phyloP scores from a whole-genome alignment of 2,797 vertebrate genomes.

The Calcarius lapponicus region DNA sequence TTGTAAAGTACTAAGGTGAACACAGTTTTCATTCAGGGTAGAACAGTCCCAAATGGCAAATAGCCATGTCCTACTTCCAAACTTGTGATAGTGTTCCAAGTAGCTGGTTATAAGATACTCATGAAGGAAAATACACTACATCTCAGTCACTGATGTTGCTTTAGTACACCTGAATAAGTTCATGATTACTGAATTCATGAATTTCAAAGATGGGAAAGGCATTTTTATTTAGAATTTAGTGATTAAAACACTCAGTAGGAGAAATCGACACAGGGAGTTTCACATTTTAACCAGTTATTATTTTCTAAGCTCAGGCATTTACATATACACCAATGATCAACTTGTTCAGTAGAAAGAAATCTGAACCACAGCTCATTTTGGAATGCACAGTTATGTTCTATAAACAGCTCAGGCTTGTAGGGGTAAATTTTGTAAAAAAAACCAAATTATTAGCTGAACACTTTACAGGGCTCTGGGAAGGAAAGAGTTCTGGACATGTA shows the following conservation, averaged over 20 bases:
- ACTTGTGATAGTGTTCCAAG: not conserved
- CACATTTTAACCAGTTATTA: not conserved
- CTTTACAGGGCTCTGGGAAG: not conserved
- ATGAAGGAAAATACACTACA: not conserved
- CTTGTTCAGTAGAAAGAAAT: not conserved
- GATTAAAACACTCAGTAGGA: not conserved
- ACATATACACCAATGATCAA: not conserved
- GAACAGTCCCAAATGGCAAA: not conserved
- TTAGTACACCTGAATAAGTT: not conserved
- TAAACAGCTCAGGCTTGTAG: not conserved
- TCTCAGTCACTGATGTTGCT: not conserved
- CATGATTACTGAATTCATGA: not conserved
- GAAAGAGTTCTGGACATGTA: not conserved
- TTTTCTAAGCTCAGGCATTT: not conserved
- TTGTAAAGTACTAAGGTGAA: not conserved
- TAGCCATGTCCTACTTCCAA: not conserved
- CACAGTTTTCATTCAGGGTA: not conserved
- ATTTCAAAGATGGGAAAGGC: not conserved
- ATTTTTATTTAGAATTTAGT: not conserved
- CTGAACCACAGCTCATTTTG: not conserved
- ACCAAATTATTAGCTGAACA: not conserved
- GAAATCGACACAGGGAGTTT: not conserved
- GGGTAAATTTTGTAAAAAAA: not conserved
- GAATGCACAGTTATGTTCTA: not conserved
- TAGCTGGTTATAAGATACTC: not conserved